Evolutionary conservation across 1,140 invertebrate species (phyloP).

Genomic region (Olivierus martensii): DNA sequence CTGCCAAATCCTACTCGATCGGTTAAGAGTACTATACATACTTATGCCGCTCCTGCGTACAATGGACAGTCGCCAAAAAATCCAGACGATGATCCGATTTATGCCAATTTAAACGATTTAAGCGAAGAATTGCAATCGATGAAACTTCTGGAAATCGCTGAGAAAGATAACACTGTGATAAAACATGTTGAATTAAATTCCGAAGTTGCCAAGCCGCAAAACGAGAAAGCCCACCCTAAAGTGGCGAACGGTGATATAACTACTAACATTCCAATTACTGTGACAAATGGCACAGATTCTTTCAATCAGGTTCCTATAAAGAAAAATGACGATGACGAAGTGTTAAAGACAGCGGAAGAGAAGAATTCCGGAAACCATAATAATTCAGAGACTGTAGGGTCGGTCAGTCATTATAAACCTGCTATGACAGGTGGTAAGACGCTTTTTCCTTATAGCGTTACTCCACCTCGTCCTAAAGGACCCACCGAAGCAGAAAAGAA

Average conservation of each 20-base stretch:
- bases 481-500: slow-evolving; percentile 80
- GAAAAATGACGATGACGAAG: not conserved
- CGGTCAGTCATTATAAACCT: slow-evolving; percentile 6
- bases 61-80: no score
- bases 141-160: no score
- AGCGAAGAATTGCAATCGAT: no score
- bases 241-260: not conserved
- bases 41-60: no score
- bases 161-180: no score
- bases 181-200: no score
- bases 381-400: not conserved
- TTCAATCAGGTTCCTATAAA: slow-evolving; percentile 1
- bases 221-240: no score
- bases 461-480: slow-evolving; percentile 48
- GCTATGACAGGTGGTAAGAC: slow-evolving; percentile 45
- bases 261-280: not conserved
- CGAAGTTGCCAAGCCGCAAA: no score
- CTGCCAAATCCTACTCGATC: no score
- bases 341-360: slow-evolving; percentile 2
- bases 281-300: slow-evolving; percentile 2
- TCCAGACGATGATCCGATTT: no score
- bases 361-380: not conserved
- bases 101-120: no score
- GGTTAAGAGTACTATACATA: no score
- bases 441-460: slow-evolving; percentile 72